Evolutionary conservation across 1,140 invertebrate genomes (phyloP).

Genomic region (Cardiocondyla obscurior): DNA sequence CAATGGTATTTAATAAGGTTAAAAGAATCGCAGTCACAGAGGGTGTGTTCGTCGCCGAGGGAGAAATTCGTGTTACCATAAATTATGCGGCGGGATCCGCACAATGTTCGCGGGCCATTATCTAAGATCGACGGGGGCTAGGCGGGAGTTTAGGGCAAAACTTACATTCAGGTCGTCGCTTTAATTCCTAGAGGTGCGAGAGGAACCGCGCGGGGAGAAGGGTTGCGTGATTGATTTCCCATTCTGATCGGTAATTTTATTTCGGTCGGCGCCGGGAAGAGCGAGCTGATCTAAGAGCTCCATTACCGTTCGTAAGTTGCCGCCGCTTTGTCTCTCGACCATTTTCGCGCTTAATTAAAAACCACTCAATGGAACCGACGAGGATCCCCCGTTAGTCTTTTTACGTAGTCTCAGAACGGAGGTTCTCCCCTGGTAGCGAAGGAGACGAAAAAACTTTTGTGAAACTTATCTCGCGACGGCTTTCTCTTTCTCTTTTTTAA

Average conservation of each 20-base stretch:
- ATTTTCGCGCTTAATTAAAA: conserved; percentile 52
- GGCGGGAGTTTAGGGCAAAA: not conserved
- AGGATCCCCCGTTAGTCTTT: conserved; percentile 12
- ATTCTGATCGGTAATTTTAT: conserved; percentile 38
- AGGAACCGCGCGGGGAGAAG: too few relatives aligned
- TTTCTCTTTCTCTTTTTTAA: too few relatives aligned
- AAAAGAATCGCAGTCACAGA: conserved; percentile 6
- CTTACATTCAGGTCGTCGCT: conserved; percentile 10
- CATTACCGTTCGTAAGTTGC: conserved; percentile 20
- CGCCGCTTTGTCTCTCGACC: conserved; percentile 20
- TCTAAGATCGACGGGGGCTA: not conserved
- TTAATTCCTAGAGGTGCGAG: conserved; percentile 20
- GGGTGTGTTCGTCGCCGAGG: not conserved
- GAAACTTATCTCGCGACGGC: not conserved
- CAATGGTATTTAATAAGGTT: conserved; percentile 18
- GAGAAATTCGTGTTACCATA: conserved; percentile 26
- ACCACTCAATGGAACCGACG: conserved; percentile 7
- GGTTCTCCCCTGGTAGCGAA: not conserved
- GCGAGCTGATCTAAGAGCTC: conserved; percentile 20
- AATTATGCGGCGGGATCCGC: conserved; percentile 17
- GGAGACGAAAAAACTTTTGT: not conserved
- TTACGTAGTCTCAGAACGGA: not conserved
- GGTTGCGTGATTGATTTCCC: conserved; percentile 16
- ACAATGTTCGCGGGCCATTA: conserved; percentile 20
- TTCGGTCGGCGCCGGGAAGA: not conserved